These are phyloP conservation scores for Podotricha telesiphe DNA, from an alignment of 2,888 invertebrate species.

Conservation along the genomic window DNA sequence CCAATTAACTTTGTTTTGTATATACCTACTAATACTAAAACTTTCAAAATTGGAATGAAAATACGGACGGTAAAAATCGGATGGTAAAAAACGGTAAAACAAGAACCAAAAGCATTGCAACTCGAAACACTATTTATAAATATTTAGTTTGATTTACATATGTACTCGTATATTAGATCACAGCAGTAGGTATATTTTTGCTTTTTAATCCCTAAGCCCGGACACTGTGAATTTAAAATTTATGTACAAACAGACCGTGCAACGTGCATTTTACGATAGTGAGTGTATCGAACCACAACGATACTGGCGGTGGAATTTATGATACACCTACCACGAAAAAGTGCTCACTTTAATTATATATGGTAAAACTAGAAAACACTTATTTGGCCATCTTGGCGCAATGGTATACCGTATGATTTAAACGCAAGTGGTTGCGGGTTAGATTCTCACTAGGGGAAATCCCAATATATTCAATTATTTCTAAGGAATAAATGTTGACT, in stretches of 20 bases:
- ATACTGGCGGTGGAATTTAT: slow-evolving; percentile 47
- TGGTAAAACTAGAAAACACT: slow-evolving; percentile 33
- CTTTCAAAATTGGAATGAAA: too few species aligned
- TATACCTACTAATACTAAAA: too few species aligned
- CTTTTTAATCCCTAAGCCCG: slow-evolving; percentile 28
- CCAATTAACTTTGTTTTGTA: too few species aligned
- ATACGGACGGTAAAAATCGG: too few species aligned
- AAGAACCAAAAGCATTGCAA: not conserved
- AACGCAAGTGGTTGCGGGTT: too few species aligned
- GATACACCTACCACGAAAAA: slow-evolving; percentile 42
- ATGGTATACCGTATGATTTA: too few species aligned
- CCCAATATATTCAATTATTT: too few species aligned
- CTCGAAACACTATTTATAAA: not conserved
- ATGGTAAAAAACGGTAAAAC: too few species aligned
- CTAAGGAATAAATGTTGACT: too few species aligned
- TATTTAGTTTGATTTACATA: slow-evolving; percentile 1
- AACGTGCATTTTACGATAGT: slow-evolving; percentile 52
- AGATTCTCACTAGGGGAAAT: too few species aligned
- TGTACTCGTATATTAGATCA: too few species aligned
- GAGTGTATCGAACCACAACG: slow-evolving; percentile 45
- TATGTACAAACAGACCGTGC: slow-evolving; percentile 48
- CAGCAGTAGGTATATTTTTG: slow-evolving; percentile 18
- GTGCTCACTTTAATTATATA: slow-evolving; percentile 39
- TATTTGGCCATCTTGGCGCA: not conserved
- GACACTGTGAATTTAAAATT: slow-evolving; percentile 41